These are phyloP conservation scores for Branchellion lobata DNA, from an alignment of 2,888 invertebrate genomes.

Conservation along the genomic window DNA sequence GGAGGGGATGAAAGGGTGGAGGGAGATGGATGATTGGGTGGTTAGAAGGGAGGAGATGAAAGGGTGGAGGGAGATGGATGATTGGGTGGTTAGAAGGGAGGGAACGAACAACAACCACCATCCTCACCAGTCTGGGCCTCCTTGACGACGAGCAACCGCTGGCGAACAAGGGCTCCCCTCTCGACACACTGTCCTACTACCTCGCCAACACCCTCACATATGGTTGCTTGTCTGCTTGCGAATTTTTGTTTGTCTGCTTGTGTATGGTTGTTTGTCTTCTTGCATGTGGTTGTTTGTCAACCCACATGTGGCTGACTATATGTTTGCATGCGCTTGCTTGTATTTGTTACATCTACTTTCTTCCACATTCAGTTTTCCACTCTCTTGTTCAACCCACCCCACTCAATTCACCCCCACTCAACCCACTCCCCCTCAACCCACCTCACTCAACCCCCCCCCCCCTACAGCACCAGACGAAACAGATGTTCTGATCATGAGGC, in stretches of 20 bases:
- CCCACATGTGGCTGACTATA: neutral
- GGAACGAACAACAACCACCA: too few relatives aligned
- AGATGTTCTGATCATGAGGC: conserved; percentile 88
- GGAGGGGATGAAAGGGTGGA: too few relatives aligned
- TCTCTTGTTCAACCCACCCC: conserved; percentile 61
- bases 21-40: too few relatives aligned
- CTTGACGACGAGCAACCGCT: conserved; percentile 81
- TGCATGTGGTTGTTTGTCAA: too few relatives aligned
- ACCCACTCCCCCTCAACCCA: too few relatives aligned
- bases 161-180: conserved; percentile 77
- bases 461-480: conserved; percentile 69
- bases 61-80: neutral
- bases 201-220: conserved; percentile 77
- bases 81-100: neutral
- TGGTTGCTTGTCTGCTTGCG: conserved; percentile 65
- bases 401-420: conserved; percentile 52
- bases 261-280: neutral
- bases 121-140: conserved; percentile 80
- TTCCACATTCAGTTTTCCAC: conserved; percentile 65
- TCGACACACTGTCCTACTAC: conserved; percentile 89
- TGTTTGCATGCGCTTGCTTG: neutral
- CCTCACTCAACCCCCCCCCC: too few relatives aligned
- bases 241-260: neutral
- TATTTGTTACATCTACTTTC: neutral
- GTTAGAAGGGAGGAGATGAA: too few relatives aligned